Evolutionary conservation across 2,888 invertebrate genomes (phyloP).

Genomic region (Pachymerium ferrugineum): DNA sequence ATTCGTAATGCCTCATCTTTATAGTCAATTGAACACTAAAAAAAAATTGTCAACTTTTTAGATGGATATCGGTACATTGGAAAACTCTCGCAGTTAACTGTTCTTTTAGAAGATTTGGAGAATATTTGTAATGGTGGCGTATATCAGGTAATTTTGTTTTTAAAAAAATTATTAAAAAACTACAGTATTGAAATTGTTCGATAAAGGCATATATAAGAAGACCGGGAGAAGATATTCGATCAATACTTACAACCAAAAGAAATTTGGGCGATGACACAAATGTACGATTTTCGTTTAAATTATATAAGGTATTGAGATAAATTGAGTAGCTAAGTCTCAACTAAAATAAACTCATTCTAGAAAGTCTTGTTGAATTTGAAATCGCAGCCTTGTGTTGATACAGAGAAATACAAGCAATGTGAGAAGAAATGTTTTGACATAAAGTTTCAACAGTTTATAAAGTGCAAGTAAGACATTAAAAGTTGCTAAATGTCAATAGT

Average conservation of each 20-base stretch:
- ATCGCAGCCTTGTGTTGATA: not conserved
- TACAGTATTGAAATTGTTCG: not conserved
- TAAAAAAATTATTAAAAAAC: not conserved
- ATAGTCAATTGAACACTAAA: not conserved
- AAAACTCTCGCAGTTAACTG: too few relatives aligned
- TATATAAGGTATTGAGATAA: not conserved
- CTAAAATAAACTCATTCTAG: not conserved
- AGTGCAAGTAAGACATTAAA: conserved; percentile 10
- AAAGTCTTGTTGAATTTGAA: not conserved
- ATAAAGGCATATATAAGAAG: not conserved
- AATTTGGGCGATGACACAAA: not conserved
- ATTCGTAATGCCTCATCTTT: too few relatives aligned
- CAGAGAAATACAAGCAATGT: not conserved
- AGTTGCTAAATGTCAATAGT: too few relatives aligned
- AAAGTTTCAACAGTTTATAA: not conserved
- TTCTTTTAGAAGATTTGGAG: too few relatives aligned
- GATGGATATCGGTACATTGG: not conserved
- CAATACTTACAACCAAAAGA: not conserved
- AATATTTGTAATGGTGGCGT: too few relatives aligned
- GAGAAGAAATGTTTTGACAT: not conserved
- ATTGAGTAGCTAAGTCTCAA: not conserved
- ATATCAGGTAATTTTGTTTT: not conserved
- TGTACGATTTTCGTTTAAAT: not conserved
- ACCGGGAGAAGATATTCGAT: not conserved
- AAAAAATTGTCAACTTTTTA: not conserved